Evolutionary conservation across 2,888 invertebrate genomes (phyloP), one percentile per base, ranked within the genome.

Genomic region (Glaucopsyche alexis): DNA sequence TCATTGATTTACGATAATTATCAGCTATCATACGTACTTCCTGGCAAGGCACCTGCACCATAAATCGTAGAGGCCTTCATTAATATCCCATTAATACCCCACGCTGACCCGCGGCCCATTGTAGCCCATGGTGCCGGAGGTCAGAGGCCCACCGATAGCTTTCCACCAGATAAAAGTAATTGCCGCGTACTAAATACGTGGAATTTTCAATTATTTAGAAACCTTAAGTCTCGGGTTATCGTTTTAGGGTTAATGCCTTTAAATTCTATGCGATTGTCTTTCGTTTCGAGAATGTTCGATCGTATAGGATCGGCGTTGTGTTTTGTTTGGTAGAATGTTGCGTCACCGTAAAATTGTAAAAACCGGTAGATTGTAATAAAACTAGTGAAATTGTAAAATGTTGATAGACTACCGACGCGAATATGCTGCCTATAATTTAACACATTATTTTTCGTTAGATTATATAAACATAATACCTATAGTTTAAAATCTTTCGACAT

Each of bases 21-120:
- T 60, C 60, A 60, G 29, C 29, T 60, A 60, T 60, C 29, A 71
- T 72, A 72, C 67, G 50, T 69, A 40, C 69, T 42, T 29, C 29
- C 29, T 29, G 1, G 29, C 29, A 29, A 29, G 29, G 9, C 67
- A 16, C 67, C 45, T 67, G 67, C 67, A 11, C 67, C 42, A 45
- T 67, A 42, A 67, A 67, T 71, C 50, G 71, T 69, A 38, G 19
- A 13, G 16, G 52, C 71, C 47, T 80, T 79, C 81, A 77, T 80
- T 85, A 84, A 84, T 84, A 80, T 81, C 76, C 79, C 78, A 82
- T 83, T 83, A 84, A 60, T 60, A 29, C 79, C 76, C 78, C 77
- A 81, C 83, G 84, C 86, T 86, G 76, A 74, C 49, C 78, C 83
- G 84, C 83, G 9, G 75, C 72, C 74, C 74, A 75, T 76, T 76